Evolutionary conservation across 2,113 vertebrate genomes (phyloP).

Genomic region (Ptilonorhynchus violaceus): DNA sequence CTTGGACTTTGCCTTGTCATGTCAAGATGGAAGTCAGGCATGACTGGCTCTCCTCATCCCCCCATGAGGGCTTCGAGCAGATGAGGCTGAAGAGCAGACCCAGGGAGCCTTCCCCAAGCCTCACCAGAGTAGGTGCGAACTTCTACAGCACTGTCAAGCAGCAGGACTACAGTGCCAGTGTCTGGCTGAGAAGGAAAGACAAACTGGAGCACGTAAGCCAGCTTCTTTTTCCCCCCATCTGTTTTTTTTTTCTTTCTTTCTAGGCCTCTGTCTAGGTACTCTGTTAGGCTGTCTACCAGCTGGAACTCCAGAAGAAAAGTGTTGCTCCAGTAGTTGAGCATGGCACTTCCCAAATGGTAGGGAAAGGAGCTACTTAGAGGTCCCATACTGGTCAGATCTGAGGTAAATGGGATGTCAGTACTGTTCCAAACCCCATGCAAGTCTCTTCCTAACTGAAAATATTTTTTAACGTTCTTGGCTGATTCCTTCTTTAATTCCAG

Average conservation of each 20-base stretch:
- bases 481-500: neutral
- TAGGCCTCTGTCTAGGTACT: neutral
- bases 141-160: conserved; percentile 87
- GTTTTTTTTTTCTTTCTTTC: neutral
- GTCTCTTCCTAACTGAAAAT: neutral
- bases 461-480: neutral
- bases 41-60: conserved; percentile 77
- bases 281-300: neutral
- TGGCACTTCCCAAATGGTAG: neutral
- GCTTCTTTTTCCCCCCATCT: neutral
- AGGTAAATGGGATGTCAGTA: neutral
- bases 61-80: conserved; percentile 76
- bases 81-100: conserved; percentile 77
- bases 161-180: conserved; percentile 89
- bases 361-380: neutral
- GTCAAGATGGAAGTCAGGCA: conserved; percentile 81
- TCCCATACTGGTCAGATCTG: neutral
- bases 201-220: conserved; percentile 89
- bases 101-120: conserved; percentile 71
- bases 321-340: neutral
- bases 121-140: conserved; percentile 74
- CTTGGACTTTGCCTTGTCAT: conserved; percentile 66
- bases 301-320: neutral
- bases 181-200: conserved; percentile 89
- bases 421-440: neutral